Evolutionary conservation across 2,888 invertebrate species (phyloP).

Genomic region (Drosophila phalerata): DNA sequence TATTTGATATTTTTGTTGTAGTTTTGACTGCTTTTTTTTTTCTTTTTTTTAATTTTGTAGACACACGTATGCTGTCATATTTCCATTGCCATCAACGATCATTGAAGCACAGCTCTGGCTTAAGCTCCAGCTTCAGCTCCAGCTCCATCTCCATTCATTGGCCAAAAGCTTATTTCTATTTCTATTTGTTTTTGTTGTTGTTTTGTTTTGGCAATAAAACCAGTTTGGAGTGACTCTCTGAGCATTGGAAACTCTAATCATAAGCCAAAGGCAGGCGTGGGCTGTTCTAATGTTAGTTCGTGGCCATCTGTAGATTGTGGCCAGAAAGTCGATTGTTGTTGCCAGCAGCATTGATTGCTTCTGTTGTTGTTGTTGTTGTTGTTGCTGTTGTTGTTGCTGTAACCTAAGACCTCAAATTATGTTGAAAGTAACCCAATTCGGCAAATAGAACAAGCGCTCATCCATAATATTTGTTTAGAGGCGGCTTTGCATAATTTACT

Average conservation of each 20-base stretch:
- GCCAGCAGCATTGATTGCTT: slow-evolving; percentile 42
- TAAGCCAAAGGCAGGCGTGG: slow-evolving; percentile 69
- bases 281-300: slow-evolving; percentile 51
- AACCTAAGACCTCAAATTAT: slow-evolving; percentile 76
- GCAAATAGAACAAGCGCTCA: slow-evolving; percentile 35
- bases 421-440: slow-evolving; percentile 82
- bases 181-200: too few relatives aligned
- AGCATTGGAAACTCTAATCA: slow-evolving; percentile 50
- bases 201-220: slow-evolving; percentile 41
- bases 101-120: slow-evolving; percentile 30
- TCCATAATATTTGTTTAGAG: slow-evolving; percentile 48
- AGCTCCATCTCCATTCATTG: slow-evolving; percentile 41
- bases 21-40: slow-evolving; percentile 4
- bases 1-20: slow-evolving; percentile 10
- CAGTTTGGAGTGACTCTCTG: slow-evolving; percentile 54
- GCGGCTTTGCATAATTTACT: slow-evolving; percentile 66
- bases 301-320: slow-evolving; percentile 43
- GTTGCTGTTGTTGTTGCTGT: slow-evolving; percentile 47
- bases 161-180: slow-evolving; percentile 8
- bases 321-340: slow-evolving; percentile 38
- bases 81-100: slow-evolving; percentile 49
- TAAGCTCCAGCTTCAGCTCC: slow-evolving; percentile 26
- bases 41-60: slow-evolving; percentile 34
- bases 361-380: slow-evolving; percentile 38
- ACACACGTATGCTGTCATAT: slow-evolving; percentile 76